Percentiles rank a stretch among this genome's conserved stretches.
These are phyloP conservation scores for Samia ricini DNA, from an alignment of 1,140 invertebrate species.

Conservation along the genomic window DNA sequence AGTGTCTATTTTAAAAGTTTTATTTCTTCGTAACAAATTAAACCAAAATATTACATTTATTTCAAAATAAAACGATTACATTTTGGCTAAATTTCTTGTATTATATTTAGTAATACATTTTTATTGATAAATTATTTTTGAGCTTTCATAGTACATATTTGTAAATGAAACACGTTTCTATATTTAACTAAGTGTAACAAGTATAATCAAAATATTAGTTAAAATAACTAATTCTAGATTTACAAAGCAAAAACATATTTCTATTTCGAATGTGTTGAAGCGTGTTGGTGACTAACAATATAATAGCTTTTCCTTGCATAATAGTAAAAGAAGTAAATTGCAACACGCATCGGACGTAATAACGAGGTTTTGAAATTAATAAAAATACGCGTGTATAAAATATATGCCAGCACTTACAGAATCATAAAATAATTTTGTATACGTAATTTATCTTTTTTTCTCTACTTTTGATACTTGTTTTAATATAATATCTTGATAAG, in stretches of 20 bases:
- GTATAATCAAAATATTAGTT: neutral
- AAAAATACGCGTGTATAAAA: constrained; percentile 38
- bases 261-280: neutral
- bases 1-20: too few relatives aligned
- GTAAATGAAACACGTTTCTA: neutral
- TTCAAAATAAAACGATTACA: too few relatives aligned
- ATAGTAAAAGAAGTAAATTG: constrained; percentile 30
- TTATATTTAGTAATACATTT: neutral
- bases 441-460: too few relatives aligned
- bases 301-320: constrained; percentile 33
- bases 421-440: neutral
- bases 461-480: too few relatives aligned
- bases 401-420: constrained; percentile 15
- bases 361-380: constrained; percentile 44
- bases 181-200: neutral
- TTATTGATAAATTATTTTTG: neutral
- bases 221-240: neutral
- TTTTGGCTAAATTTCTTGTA: too few relatives aligned
- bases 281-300: constrained; percentile 14
- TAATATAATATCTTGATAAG: too few relatives aligned
- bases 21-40: too few relatives aligned
- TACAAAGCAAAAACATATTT: neutral
- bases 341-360: constrained; percentile 33
- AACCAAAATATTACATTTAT: too few relatives aligned
- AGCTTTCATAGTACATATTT: neutral